A percentile compares a stretch with the other conserved stretches of the same genome.
Evolutionary conservation across 2,113 vertebrate genomes (phyloP).

Genomic region (Panthera uncia): DNA sequence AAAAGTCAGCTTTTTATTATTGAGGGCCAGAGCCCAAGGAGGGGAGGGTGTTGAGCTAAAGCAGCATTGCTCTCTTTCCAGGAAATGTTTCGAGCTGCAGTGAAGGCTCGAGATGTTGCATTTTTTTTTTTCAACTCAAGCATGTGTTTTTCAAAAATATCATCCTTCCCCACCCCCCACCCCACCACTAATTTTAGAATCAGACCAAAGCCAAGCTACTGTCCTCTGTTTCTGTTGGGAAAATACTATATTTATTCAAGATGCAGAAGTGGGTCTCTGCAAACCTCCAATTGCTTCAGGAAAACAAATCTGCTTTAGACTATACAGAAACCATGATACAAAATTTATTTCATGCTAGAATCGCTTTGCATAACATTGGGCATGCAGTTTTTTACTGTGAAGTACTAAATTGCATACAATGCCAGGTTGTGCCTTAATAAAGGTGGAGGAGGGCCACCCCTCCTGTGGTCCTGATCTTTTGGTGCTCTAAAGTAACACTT

Average conservation of each 20-base stretch:
- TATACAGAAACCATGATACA: constrained; percentile 92
- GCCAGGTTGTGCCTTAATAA: constrained; percentile 87
- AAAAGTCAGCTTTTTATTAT: constrained; percentile 89
- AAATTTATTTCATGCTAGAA: constrained; percentile 99
- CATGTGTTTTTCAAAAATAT: constrained; percentile 86
- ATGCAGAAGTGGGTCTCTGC: constrained; percentile 86
- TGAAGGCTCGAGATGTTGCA: constrained; percentile 82
- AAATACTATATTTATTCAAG: constrained; percentile 86
- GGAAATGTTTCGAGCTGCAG: constrained; percentile 82
- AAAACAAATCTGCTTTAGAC: constrained; percentile 89
- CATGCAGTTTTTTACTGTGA: constrained; percentile 96
- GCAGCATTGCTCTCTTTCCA: constrained; percentile 81
- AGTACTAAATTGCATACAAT: constrained; percentile 92
- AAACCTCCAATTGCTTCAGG: constrained; percentile 84
- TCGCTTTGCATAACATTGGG: constrained; percentile 98
- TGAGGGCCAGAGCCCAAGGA: constrained; percentile 57
- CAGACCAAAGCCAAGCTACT: constrained; percentile 87
- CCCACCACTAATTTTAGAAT: constrained; percentile 85
- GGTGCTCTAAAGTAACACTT: constrained; percentile 87
- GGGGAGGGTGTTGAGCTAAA: constrained; percentile 75
- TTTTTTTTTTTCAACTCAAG: constrained; percentile 80
- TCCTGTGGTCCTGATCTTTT: constrained; percentile 79
- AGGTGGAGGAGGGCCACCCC: constrained; percentile 84
- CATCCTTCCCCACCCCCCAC: constrained; percentile 81
- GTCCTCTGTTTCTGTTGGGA: constrained; percentile 87